phyloP scores from a whole-genome alignment of 2,797 vertebrate species.

The Amphiprion clarkii region DNA sequence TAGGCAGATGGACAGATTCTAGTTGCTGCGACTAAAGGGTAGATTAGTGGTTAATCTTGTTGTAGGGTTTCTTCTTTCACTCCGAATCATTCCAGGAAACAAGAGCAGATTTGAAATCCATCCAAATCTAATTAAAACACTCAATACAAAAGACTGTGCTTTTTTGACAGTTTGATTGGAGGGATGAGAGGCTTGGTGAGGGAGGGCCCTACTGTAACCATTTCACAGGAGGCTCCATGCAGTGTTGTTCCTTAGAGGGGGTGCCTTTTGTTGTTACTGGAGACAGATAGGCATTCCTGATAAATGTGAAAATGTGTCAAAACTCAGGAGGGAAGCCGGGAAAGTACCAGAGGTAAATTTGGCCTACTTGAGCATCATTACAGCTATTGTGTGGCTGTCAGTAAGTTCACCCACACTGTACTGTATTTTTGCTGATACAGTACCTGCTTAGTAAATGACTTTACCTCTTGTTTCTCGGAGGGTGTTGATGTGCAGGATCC shows the following conservation, averaged over 20 bases:
- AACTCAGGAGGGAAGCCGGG: constrained; percentile 80
- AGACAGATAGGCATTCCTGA: constrained; percentile 82
- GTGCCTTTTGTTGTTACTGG: constrained; percentile 81
- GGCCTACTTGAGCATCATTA: constrained; percentile 81
- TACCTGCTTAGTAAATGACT: constrained; percentile 38
- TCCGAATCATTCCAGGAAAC: constrained; percentile 81
- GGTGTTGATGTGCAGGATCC: constrained; percentile 21
- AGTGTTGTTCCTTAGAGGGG: constrained; percentile 69
- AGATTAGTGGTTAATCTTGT: constrained; percentile 82
- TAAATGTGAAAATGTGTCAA: constrained; percentile 84
- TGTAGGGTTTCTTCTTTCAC: constrained; percentile 80
- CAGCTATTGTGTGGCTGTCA: constrained; percentile 77
- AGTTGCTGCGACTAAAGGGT: constrained; percentile 71
- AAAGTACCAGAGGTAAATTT: constrained; percentile 78
- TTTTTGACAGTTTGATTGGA: constrained; percentile 84
- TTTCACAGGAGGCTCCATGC: constrained; percentile 82
- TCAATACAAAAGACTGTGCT: constrained; percentile 75
- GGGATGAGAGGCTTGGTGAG: constrained; percentile 72
- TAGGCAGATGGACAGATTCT: constrained; percentile 69
- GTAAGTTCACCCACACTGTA: constrained; percentile 54
- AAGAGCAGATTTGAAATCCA: constrained; percentile 83
- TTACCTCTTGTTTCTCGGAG: constrained; percentile 5
- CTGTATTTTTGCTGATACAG: constrained; percentile 57
- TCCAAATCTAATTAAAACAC: constrained; percentile 85
- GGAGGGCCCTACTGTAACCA: constrained; percentile 75